phyloP scores from a whole-genome alignment of 2,888 invertebrate genomes.

The Scaeva pyrastri region DNA sequence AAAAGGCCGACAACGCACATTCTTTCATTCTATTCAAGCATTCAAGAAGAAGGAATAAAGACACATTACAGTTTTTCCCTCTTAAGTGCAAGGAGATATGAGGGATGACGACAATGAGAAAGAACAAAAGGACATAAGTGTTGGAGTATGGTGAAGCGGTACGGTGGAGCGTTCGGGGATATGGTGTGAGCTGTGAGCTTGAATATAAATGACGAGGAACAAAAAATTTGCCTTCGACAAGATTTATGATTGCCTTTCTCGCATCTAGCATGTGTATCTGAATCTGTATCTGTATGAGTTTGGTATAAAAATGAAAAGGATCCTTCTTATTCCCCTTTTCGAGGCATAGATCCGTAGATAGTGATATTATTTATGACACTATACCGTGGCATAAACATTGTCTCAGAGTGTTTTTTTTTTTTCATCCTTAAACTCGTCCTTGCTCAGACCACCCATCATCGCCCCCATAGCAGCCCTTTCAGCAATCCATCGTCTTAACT shows the following conservation, averaged over 20 bases:
- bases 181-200: background rate
- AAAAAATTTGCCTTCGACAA: slow-evolving; percentile 63
- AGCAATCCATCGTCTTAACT: slow-evolving; percentile 61
- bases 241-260: slow-evolving; percentile 68
- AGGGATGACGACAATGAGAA: slow-evolving; percentile 51
- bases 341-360: slow-evolving; percentile 45
- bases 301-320: slow-evolving; percentile 11
- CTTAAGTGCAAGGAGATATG: slow-evolving; percentile 59
- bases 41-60: slow-evolving; percentile 36
- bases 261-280: slow-evolving; percentile 7
- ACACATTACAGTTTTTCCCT: slow-evolving; percentile 61
- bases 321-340: slow-evolving; percentile 23
- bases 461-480: background rate
- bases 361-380: slow-evolving; percentile 70
- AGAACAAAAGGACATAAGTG: slow-evolving; percentile 71
- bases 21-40: slow-evolving; percentile 14
- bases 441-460: background rate
- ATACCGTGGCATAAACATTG: slow-evolving; percentile 45
- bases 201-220: slow-evolving; percentile 20
- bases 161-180: too few relatives aligned
- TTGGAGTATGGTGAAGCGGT: slow-evolving; percentile 1
- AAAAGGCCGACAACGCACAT: slow-evolving; percentile 31
- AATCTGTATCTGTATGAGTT: slow-evolving; percentile 15
- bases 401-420: slow-evolving; percentile 38
- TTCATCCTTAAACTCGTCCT: background rate